Percentiles rank a stretch among this genome's conserved stretches.
Conservation (phyloP, 2,797 vertebrate genomes). For the Okamejei kenojei region DNA sequence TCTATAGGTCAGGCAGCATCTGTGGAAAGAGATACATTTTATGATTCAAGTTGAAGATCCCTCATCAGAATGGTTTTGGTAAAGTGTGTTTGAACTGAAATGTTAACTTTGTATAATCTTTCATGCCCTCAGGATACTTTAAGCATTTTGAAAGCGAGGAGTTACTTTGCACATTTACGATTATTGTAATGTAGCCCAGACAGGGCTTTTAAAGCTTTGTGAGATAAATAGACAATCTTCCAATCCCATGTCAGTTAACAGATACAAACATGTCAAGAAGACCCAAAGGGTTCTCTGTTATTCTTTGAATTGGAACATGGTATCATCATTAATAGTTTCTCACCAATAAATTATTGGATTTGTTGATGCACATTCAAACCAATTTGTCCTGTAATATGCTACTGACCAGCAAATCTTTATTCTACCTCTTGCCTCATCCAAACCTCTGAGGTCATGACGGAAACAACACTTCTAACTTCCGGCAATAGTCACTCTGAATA, state of each 20-base stretch:
- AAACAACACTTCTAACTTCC: neutral
- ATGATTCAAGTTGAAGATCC: no score
- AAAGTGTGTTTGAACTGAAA: no score
- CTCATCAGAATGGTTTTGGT: no score
- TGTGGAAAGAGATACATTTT: no score
- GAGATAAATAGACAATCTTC: neutral
- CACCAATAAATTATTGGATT: neutral
- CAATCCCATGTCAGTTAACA: neutral
- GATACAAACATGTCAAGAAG: neutral
- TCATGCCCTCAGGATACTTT: neutral
- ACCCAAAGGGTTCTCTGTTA: no score
- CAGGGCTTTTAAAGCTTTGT: neutral
- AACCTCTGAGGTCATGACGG: neutral
- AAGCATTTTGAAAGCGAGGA: neutral
- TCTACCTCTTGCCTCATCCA: neutral
- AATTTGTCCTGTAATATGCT: neutral
- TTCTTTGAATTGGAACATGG: neutral
- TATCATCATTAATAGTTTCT: neutral
- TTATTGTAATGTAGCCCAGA: neutral
- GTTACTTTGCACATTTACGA: neutral
- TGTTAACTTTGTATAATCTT: neutral
- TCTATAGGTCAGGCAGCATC: no score
- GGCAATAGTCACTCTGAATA: neutral
- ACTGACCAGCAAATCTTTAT: neutral
- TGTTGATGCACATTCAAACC: neutral